phyloP scores from a whole-genome alignment of 1,140 invertebrate species.

The Drosophila mojavensis region DNA sequence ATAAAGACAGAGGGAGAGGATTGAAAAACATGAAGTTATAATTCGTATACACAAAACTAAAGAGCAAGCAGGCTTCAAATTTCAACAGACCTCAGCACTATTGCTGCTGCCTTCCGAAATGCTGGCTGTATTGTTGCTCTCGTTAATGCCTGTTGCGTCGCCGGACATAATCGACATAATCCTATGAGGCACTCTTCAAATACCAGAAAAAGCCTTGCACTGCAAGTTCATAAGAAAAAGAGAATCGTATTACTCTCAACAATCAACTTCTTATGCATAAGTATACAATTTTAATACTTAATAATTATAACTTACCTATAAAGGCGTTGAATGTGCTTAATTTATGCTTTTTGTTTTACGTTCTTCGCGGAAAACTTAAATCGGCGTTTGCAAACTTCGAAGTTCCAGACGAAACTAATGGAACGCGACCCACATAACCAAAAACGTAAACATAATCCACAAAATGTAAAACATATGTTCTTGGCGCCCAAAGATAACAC shows the following conservation, averaged over 20 bases:
- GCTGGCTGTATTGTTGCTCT: slow-evolving; percentile 39
- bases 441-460: slow-evolving; percentile 1
- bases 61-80: not conserved
- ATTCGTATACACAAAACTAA: slow-evolving; percentile 16
- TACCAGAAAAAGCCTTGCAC: not conserved
- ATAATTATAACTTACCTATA: not conserved
- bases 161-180: slow-evolving; percentile 44
- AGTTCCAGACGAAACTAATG: not conserved
- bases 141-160: slow-evolving; percentile 49
- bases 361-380: not conserved
- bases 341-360: not conserved
- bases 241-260: not conserved
- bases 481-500: not conserved
- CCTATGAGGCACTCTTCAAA: not conserved
- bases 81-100: slow-evolving; percentile 47
- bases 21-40: not conserved
- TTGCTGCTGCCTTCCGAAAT: slow-evolving; percentile 36
- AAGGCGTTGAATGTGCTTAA: not conserved
- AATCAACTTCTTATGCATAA: no score
- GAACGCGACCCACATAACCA: not conserved
- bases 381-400: not conserved
- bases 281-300: no score
- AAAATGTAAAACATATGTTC: not conserved
- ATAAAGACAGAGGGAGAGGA: not conserved
- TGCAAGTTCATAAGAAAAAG: not conserved